A percentile compares a stretch with the other conserved stretches of the same genome.
These are phyloP conservation scores for Octonoba sinensis DNA, from an alignment of 2,888 invertebrate species.

Conservation along the genomic window DNA sequence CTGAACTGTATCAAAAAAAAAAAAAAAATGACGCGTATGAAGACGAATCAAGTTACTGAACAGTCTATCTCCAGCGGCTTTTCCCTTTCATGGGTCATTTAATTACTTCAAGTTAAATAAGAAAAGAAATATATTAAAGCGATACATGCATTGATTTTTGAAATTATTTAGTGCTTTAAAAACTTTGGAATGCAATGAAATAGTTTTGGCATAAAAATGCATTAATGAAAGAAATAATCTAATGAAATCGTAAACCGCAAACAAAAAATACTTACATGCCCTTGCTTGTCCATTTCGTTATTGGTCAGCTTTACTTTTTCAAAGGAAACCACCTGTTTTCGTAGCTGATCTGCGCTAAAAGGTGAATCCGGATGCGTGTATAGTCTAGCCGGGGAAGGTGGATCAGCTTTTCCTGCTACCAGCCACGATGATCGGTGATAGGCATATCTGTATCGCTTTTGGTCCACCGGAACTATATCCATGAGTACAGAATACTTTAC, in stretches of 20 bases:
- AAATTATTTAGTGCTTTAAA: too few species aligned
- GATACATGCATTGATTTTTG: too few species aligned
- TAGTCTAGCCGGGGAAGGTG: conserved; percentile 90
- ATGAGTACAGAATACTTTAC: conserved; percentile 87
- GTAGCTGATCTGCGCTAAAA: conserved; percentile 92
- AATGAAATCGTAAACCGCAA: background rate
- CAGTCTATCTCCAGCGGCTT: too few species aligned
- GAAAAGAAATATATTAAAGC: too few species aligned
- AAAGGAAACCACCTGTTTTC: conserved; percentile 96
- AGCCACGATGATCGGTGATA: conserved; percentile 98
- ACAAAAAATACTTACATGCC: conserved; percentile 80
- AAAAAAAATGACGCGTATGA: too few species aligned
- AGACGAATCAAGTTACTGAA: too few species aligned
- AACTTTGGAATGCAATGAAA: too few species aligned
- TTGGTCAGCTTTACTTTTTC: conserved; percentile 99
- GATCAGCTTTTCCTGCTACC: conserved; percentile 98
- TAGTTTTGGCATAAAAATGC: too few species aligned
- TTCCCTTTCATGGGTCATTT: too few species aligned
- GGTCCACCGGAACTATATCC: conserved; percentile 97
- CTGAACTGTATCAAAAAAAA: too few species aligned
- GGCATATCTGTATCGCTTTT: conserved; percentile 93
- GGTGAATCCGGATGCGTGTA: conserved; percentile 98
- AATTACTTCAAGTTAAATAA: too few species aligned
- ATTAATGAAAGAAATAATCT: background rate
- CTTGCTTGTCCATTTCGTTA: conserved; percentile 96